A percentile compares a stretch with the other conserved stretches of the same genome.
Conservation (phyloP, 35 echinoderm and acorn worm genomes). For the Apostichopus parvimensis region DNA sequence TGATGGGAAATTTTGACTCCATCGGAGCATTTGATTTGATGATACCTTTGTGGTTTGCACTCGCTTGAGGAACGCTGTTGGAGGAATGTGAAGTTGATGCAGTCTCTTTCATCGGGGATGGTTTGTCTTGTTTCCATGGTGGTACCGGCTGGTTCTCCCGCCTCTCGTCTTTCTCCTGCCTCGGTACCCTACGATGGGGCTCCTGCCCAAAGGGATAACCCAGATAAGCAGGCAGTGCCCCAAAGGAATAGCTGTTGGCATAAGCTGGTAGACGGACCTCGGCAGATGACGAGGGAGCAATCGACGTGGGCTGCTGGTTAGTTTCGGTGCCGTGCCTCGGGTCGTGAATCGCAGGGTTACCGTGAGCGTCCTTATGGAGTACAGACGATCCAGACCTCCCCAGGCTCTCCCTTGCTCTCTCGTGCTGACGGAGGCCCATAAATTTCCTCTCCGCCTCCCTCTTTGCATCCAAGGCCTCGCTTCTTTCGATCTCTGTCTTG, state of each 20-base stretch:
- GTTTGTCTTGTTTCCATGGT: background rate
- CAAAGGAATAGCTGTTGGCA: background rate
- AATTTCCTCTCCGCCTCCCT: conserved; percentile 24
- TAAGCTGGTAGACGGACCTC: background rate
- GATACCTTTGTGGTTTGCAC: background rate
- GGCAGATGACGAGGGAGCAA: background rate
- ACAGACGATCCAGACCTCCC: background rate
- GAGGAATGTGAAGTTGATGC: background rate
- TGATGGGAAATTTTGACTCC: background rate
- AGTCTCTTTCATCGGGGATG: background rate
- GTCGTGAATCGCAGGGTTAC: background rate
- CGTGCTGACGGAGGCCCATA: background rate
- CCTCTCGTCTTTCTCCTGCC: background rate
- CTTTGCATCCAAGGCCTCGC: conserved; percentile 42
- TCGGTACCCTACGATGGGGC: background rate
- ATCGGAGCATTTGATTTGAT: background rate
- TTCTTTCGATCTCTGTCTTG: conserved; percentile 32
- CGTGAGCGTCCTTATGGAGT: background rate
- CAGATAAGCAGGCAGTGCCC: background rate
- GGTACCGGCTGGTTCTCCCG: background rate
- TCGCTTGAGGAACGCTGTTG: background rate
- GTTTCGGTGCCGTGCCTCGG: background rate
- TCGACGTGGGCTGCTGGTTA: background rate
- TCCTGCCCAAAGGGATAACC: conserved; percentile 5
- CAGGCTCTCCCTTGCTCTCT: background rate